Percentiles rank a stretch among this genome's conserved stretches.
Evolutionary conservation across 2,113 vertebrate genomes (phyloP).

Genomic region (Chlamydotis undulata): DNA sequence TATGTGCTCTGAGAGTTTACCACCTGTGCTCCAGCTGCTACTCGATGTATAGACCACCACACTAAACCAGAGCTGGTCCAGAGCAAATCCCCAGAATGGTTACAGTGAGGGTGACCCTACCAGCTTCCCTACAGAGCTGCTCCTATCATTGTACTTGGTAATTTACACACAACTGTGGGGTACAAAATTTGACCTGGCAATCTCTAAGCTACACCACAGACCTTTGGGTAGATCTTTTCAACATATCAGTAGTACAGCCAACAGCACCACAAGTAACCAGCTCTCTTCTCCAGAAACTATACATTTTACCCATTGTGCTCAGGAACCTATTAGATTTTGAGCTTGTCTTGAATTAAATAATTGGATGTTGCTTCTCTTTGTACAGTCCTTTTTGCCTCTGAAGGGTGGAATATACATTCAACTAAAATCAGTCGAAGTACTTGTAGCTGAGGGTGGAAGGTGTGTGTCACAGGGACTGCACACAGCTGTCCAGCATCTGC

Average conservation of each 20-base stretch:
- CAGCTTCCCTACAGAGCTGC: not conserved
- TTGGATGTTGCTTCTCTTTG: not conserved
- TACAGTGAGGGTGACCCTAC: not conserved
- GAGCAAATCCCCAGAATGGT: not conserved
- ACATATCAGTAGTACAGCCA: not conserved
- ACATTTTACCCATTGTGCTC: not conserved
- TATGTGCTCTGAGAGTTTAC: not conserved
- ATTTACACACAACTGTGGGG: not conserved
- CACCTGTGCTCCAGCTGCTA: not conserved
- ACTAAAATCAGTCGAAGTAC: not conserved
- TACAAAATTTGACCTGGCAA: not conserved
- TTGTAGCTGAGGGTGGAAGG: not conserved
- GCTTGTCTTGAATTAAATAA: not conserved
- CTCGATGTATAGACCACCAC: not conserved
- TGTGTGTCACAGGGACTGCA: not conserved
- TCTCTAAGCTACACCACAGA: not conserved
- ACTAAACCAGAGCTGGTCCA: not conserved
- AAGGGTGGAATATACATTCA: not conserved
- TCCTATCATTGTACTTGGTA: not conserved
- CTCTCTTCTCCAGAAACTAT: not conserved
- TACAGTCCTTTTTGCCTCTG: not conserved
- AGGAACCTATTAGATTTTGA: not conserved
- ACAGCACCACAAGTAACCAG: not conserved
- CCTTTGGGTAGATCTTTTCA: not conserved
- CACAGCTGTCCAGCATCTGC: not conserved